A percentile compares a stretch with the other conserved stretches of the same genome.
These are phyloP conservation scores for Patella caerulea DNA, from an alignment of 2,888 invertebrate species.

Conservation along the genomic window DNA sequence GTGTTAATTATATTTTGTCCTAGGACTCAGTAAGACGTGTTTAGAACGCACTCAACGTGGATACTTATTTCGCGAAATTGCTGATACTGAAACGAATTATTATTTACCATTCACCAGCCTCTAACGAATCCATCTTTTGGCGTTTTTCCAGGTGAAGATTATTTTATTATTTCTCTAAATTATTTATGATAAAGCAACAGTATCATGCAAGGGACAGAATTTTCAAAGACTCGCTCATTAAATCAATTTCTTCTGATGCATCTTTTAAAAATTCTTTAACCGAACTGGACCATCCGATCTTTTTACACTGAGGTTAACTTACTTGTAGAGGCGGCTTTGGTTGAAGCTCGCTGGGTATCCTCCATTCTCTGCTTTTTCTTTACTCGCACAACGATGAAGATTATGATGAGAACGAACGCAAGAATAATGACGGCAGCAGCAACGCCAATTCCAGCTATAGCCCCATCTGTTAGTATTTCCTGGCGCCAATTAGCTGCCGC, in stretches of 20 bases:
- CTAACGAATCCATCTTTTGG: too few species aligned
- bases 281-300: too few species aligned
- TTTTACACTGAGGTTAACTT: neutral
- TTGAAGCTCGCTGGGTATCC: neutral
- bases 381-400: conserved; percentile 14
- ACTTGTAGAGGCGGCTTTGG: conserved; percentile 17
- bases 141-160: too few species aligned
- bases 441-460: conserved; percentile 18
- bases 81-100: too few species aligned
- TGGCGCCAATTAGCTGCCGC: conserved; percentile 2
- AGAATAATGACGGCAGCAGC: conserved; percentile 18
- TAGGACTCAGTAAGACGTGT: too few species aligned
- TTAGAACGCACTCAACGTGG: too few species aligned
- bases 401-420: conserved; percentile 19
- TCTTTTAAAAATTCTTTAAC: too few species aligned
- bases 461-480: conserved; percentile 13
- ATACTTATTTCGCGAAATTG: too few species aligned
- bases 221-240: neutral
- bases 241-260: too few species aligned
- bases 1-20: too few species aligned
- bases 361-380: conserved; percentile 7
- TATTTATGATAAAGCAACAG: neutral
- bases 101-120: too few species aligned
- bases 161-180: too few species aligned
- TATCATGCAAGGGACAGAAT: neutral